Evolutionary conservation across 2,113 vertebrate species (phyloP).

Genomic region (Hylia prasina): DNA sequence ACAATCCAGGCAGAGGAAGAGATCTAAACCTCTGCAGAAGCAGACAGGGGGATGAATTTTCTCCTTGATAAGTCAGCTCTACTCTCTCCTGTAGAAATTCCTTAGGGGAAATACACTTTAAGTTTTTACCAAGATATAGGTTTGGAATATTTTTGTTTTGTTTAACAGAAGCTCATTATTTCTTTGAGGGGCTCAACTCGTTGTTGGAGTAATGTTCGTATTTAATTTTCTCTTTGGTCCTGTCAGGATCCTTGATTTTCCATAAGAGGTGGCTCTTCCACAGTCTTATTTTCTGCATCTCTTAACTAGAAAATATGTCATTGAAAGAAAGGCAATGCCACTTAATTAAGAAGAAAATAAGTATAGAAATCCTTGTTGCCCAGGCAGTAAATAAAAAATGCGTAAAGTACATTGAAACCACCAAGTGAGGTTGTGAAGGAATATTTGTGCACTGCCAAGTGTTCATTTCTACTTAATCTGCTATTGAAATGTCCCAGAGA

Average conservation of each 20-base stretch:
- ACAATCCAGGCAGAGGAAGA: not conserved
- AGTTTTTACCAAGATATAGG: not conserved
- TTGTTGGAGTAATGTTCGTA: not conserved
- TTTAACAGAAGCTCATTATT: not conserved
- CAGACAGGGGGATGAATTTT: not conserved
- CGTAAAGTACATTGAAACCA: not conserved
- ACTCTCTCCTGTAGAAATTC: not conserved
- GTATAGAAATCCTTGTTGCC: not conserved
- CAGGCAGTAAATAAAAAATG: not conserved
- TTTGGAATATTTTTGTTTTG: not conserved
- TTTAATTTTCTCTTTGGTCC: not conserved
- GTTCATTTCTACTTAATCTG: not conserved
- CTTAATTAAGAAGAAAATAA: not conserved
- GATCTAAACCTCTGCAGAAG: not conserved
- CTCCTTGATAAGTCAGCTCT: not conserved
- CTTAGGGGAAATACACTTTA: not conserved
- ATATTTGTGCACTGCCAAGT: not conserved
- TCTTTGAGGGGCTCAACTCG: not conserved
- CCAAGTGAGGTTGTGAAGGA: not conserved
- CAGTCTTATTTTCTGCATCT: not conserved
- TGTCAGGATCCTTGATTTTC: not conserved
- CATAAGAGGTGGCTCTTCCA: not conserved
- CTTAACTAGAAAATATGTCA: not conserved
- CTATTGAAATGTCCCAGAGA: not conserved
- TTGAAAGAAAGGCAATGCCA: not conserved